Percentiles rank a stretch among this genome's conserved stretches.
Evolutionary conservation across 2,888 invertebrate species (phyloP).

Genomic region (Trichogramma dendrolimi): DNA sequence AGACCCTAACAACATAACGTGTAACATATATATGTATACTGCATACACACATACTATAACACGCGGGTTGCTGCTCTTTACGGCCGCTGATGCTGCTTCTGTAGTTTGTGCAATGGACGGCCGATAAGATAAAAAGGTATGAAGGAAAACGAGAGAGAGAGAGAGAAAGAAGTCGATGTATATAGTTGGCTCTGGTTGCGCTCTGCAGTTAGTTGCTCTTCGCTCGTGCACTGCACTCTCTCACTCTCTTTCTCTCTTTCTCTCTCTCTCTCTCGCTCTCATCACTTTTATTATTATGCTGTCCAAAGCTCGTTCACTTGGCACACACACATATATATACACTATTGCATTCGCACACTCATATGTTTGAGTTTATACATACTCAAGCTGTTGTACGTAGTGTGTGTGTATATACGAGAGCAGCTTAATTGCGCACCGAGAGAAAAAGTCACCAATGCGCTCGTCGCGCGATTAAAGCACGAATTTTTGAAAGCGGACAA

Average conservation of each 20-base stretch:
- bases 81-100: slow-evolving; percentile 6
- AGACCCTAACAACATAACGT: slow-evolving; percentile 1
- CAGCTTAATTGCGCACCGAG: too few relatives aligned
- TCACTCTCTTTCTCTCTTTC: not conserved
- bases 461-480: too few relatives aligned
- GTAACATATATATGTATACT: slow-evolving; percentile 1
- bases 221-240: not conserved
- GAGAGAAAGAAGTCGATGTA: too few relatives aligned
- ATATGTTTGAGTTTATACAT: not conserved
- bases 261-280: slow-evolving; percentile 9
- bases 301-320: slow-evolving; percentile 19
- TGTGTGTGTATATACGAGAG: too few relatives aligned
- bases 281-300: slow-evolving; percentile 24
- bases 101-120: not conserved
- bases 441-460: too few relatives aligned
- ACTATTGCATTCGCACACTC: not conserved
- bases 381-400: not conserved
- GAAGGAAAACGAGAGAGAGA: not conserved
- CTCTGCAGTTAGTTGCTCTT: too few relatives aligned
- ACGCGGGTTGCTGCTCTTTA: not conserved
- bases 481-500: too few relatives aligned
- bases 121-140: slow-evolving; percentile 30
- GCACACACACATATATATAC: not conserved
- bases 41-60: not conserved
- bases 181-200: too few relatives aligned